These are phyloP conservation scores for Chrysolina americana DNA, from an alignment of 2,888 invertebrate genomes.

Conservation along the genomic window DNA sequence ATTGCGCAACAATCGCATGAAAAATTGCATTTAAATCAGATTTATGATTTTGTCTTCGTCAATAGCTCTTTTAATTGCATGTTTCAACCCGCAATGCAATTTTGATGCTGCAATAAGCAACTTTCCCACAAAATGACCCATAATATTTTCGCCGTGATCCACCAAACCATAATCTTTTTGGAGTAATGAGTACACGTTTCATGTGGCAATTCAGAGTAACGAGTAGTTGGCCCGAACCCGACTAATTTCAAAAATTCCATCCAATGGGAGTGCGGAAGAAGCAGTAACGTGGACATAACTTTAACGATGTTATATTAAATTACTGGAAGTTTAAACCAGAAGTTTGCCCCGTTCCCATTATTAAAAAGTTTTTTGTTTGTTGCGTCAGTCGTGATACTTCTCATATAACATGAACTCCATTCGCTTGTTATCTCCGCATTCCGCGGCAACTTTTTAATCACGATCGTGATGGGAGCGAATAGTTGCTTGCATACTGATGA, in stretches of 20 bases:
- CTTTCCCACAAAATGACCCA: background rate
- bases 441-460: conserved; percentile 18
- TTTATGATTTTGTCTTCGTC: no score
- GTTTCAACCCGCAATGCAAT: background rate
- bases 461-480: conserved; percentile 7
- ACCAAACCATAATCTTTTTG: background rate
- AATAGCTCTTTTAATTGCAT: no score
- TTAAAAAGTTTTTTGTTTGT: conserved; percentile 52
- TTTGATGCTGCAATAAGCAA: background rate
- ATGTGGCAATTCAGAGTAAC: background rate
- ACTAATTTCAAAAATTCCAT: conserved; percentile 40
- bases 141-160: conserved; percentile 11
- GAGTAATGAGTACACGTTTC: conserved; percentile 16
- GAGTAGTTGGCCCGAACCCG: background rate
- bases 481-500: conserved; percentile 10
- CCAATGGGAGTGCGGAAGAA: conserved; percentile 35
- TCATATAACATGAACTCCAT: conserved; percentile 35
- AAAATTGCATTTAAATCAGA: no score
- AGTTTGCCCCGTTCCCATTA: conserved; percentile 46
- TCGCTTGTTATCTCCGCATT: conserved; percentile 21
- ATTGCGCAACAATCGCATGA: no score
- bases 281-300: conserved; percentile 44
- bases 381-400: conserved; percentile 41
- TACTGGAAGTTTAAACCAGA: conserved; percentile 48
- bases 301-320: conserved; percentile 46